phyloP scores from a whole-genome alignment of 2,888 invertebrate genomes.

The Tetranychus piercei region DNA sequence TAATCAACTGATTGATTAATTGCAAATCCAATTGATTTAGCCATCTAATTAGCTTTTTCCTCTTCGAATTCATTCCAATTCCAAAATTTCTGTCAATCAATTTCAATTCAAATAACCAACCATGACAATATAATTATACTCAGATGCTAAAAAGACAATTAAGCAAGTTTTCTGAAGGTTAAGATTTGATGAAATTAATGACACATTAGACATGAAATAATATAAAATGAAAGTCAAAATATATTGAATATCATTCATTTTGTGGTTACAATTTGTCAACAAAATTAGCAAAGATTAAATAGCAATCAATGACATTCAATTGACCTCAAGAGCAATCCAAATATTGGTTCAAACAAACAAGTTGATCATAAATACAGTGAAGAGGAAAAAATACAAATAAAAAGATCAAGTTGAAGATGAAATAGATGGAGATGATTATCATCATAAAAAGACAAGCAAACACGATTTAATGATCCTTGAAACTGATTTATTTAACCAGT shows the following conservation, averaged over 20 bases:
- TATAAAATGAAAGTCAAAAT: background rate
- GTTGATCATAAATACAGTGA: background rate
- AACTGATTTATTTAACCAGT: background rate
- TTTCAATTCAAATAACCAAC: too few species aligned
- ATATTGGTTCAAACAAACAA: background rate
- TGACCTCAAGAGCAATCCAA: background rate
- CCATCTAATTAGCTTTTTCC: too few species aligned
- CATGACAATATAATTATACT: too few species aligned
- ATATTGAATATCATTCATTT: background rate
- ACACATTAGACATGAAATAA: too few species aligned
- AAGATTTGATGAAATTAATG: too few species aligned
- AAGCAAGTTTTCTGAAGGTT: too few species aligned
- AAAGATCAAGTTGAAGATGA: background rate
- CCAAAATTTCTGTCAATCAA: too few species aligned
- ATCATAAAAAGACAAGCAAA: background rate
- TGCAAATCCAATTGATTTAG: too few species aligned
- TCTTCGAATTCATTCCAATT: too few species aligned
- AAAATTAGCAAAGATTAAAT: background rate
- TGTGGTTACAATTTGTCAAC: background rate
- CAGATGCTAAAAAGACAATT: too few species aligned
- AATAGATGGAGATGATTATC: background rate
- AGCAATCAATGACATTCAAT: background rate
- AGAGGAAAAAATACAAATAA: background rate
- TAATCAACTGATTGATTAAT: too few species aligned
- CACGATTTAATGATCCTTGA: background rate